These are phyloP conservation scores for Coranthus polyacanthus DNA, from an alignment of 2,797 vertebrate species.

Conservation along the genomic window DNA sequence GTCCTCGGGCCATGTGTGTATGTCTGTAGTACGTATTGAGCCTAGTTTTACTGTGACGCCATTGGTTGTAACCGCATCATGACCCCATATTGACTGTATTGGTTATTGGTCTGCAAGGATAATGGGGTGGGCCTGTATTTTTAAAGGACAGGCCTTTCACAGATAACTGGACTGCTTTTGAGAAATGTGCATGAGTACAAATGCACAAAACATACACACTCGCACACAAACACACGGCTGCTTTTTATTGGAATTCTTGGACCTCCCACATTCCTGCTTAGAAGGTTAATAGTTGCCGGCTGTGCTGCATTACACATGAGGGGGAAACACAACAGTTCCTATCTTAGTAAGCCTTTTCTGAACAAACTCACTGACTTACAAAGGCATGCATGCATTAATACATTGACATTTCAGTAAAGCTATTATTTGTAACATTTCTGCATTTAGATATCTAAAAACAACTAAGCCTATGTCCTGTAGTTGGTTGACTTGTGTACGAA, in stretches of 20 bases:
- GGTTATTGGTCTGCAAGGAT: conserved; percentile 54
- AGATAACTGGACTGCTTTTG: conserved; percentile 64
- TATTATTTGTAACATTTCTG: no score
- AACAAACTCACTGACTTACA: conserved; percentile 48
- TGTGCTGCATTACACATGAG: conserved; percentile 86
- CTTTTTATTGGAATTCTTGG: conserved; percentile 86
- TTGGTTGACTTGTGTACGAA: no score
- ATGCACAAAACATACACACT: conserved; percentile 47
- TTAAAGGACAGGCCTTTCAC: conserved; percentile 45
- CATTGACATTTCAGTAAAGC: conserved; percentile 6
- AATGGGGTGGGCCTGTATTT: conserved; percentile 42
- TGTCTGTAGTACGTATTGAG: conserved; percentile 36
- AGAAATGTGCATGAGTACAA: conserved; percentile 41
- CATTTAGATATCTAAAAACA: no score
- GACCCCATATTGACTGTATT: conserved; percentile 59
- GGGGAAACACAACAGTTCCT: conserved; percentile 81
- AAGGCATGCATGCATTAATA: conserved; percentile 37
- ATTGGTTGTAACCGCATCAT: conserved; percentile 47
- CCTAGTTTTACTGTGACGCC: conserved; percentile 60
- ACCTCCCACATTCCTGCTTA: conserved; percentile 88
- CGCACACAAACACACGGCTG: conserved; percentile 64
- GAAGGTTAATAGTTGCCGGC: conserved; percentile 88
- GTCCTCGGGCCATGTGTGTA: conserved; percentile 57
- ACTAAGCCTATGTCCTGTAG: no score
- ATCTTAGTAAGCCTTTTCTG: conserved; percentile 74